Conservation (phyloP, 2,113 vertebrate species). For the Lichenostomus cassidix region DNA sequence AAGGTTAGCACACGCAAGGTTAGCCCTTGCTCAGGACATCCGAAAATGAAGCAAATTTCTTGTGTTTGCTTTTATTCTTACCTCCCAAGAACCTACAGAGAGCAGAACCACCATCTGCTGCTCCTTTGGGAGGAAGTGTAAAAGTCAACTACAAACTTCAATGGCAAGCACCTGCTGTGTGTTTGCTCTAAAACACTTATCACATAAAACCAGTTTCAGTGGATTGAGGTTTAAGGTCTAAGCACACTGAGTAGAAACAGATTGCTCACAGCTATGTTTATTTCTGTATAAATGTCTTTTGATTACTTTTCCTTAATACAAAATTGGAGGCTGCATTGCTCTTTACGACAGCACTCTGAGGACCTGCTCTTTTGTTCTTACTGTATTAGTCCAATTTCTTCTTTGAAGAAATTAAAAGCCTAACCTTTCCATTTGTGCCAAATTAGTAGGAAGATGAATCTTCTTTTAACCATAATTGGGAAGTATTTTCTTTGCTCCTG, state of each 20-base stretch:
- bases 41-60: neutral
- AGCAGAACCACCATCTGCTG: neutral
- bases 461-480: neutral
- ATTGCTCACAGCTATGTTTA: constrained; percentile 19
- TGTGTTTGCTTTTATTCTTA: neutral
- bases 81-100: neutral
- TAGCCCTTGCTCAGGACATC: neutral
- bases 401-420: constrained; percentile 1
- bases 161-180: neutral
- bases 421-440: constrained; percentile 36
- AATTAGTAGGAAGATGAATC: constrained; percentile 15
- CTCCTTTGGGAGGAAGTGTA: neutral
- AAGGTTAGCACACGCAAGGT: neutral
- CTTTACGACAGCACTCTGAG: neutral
- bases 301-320: constrained; percentile 34
- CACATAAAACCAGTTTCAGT: constrained; percentile 13
- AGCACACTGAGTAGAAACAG: constrained; percentile 8
- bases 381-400: constrained; percentile 17
- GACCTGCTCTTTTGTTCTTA: constrained; percentile 17
- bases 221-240: constrained; percentile 11
- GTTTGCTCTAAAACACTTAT: constrained; percentile 2
- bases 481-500: neutral
- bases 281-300: constrained; percentile 16
- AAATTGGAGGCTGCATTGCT: neutral
- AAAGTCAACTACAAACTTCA: constrained; percentile 19